A percentile compares a stretch with the other conserved stretches of the same genome.
Conservation (phyloP, 2,888 invertebrate genomes). For the Pollenia amentaria region DNA sequence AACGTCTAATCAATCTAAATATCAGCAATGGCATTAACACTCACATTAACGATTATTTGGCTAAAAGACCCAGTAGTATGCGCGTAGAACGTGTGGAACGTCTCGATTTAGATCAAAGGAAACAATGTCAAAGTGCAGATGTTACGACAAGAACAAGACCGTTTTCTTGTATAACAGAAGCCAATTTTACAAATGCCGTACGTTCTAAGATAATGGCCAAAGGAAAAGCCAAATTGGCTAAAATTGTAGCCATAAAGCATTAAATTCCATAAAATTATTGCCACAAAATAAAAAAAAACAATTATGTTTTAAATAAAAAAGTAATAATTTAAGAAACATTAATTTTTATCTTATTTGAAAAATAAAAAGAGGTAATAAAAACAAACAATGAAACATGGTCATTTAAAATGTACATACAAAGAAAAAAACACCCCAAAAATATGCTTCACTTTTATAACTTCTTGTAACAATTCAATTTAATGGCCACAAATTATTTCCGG, state of each 20-base stretch:
- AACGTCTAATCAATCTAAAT: conserved; percentile 87
- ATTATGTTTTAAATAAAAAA: neutral
- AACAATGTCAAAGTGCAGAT: conserved; percentile 76
- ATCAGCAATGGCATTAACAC: conserved; percentile 83
- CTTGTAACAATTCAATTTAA: conserved; percentile 25
- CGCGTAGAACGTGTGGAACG: conserved; percentile 82
- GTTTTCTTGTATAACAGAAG: conserved; percentile 85
- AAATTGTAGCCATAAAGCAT: conserved; percentile 76
- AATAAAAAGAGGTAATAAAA: neutral
- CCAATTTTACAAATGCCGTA: conserved; percentile 86
- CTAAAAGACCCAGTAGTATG: conserved; percentile 83
- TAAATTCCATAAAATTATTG: conserved; percentile 46
- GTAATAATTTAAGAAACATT: conserved; percentile 27
- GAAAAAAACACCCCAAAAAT: neutral
- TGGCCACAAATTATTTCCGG: conserved; percentile 7
- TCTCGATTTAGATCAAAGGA: conserved; percentile 78
- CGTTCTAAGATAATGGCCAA: conserved; percentile 80
- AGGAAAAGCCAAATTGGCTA: conserved; percentile 79
- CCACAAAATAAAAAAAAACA: conserved; percentile 23
- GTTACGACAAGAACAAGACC: conserved; percentile 70
- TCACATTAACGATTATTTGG: conserved; percentile 81
- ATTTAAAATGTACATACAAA: conserved; percentile 5
- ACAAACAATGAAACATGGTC: conserved; percentile 4
- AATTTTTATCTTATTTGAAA: conserved; percentile 24
- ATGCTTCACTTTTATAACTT: conserved; percentile 27